phyloP scores from a whole-genome alignment of 2,797 vertebrate genomes.

The Pseudomugil gertrudae region DNA sequence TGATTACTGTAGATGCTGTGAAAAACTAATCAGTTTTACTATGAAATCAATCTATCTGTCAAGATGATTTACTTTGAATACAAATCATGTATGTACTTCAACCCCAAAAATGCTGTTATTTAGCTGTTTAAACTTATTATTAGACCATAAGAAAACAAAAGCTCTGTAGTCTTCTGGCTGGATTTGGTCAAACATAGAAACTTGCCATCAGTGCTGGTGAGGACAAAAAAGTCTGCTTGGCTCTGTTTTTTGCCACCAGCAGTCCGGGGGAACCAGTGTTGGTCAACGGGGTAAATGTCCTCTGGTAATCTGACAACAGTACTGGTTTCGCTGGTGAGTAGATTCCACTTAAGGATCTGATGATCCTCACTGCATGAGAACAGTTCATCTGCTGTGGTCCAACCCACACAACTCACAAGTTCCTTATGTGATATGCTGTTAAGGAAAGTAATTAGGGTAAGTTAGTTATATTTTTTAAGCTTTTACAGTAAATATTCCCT shows the following conservation, averaged over 20 bases:
- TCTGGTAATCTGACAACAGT: constrained; percentile 88
- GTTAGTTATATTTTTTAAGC: neutral
- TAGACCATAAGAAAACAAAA: constrained; percentile 11
- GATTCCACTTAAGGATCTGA: constrained; percentile 93
- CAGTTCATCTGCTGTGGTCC: constrained; percentile 94
- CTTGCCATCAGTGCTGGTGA: constrained; percentile 95
- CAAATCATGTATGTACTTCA: neutral
- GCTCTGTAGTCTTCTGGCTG: neutral
- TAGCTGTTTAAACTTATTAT: neutral
- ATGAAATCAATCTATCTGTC: neutral
- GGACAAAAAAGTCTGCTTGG: constrained; percentile 90
- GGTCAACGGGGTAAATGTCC: constrained; percentile 90
- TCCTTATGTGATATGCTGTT: constrained; percentile 78
- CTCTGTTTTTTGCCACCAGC: constrained; percentile 89
- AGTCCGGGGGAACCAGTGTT: constrained; percentile 94
- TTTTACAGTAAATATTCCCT: neutral
- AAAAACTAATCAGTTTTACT: neutral
- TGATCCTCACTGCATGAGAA: constrained; percentile 97
- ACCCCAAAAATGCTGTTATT: neutral
- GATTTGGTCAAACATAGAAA: constrained; percentile 23
- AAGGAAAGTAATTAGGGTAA: constrained; percentile 52
- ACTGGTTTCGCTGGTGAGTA: constrained; percentile 88
- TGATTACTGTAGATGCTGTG: too few relatives aligned
- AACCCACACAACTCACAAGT: constrained; percentile 92
- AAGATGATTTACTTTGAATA: neutral